Conservation (phyloP, 2,113 vertebrate genomes). For the Mormoops blainvillei region DNA sequence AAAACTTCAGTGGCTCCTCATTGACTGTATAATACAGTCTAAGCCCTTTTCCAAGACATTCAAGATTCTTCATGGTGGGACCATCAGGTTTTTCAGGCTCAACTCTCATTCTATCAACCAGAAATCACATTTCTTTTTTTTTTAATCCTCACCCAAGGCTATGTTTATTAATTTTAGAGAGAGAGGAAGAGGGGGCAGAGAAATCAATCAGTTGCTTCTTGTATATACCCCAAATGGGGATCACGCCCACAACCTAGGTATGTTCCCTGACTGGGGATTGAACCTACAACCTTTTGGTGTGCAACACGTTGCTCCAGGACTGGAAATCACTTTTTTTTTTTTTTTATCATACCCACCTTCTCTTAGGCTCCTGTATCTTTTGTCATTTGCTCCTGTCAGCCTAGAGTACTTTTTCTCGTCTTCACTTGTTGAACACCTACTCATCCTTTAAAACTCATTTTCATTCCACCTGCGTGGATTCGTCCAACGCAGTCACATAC, state of each 20-base stretch:
- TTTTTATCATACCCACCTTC: background rate
- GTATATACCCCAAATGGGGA: no score
- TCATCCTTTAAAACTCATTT: background rate
- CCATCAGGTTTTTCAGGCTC: background rate
- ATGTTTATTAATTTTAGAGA: no score
- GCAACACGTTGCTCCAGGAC: no score
- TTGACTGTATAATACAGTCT: background rate
- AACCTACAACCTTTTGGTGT: no score
- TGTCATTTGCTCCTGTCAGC: background rate
- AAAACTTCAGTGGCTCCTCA: background rate
- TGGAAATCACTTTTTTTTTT: background rate
- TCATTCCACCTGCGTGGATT: background rate
- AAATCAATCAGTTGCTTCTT: no score
- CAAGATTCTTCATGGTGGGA: background rate
- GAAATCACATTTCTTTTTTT: background rate
- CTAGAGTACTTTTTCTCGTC: background rate
- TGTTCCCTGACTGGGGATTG: no score
- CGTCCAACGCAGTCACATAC: fast-evolving
- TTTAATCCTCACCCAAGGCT: no score
- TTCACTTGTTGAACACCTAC: background rate
- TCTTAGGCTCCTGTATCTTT: background rate
- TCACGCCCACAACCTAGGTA: no score
- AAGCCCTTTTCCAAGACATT: background rate
- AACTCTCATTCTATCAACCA: background rate
- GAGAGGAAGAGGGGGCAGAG: no score